These are phyloP conservation scores for Trichonephila clavata DNA, from an alignment of 1,140 invertebrate genomes.

Conservation along the genomic window DNA sequence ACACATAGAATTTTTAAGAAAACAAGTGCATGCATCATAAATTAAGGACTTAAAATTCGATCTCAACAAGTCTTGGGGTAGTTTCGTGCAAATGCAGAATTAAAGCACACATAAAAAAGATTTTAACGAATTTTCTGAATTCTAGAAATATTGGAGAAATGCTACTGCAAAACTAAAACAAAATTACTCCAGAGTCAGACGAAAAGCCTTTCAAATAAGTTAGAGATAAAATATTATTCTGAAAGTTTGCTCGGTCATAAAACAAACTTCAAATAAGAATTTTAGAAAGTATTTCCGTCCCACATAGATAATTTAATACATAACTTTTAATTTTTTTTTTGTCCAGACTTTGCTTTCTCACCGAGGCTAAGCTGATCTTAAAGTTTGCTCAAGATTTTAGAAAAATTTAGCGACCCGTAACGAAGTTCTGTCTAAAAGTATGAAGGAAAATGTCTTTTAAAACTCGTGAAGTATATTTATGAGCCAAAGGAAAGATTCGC, in stretches of 20 bases:
- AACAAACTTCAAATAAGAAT: constrained; percentile 49
- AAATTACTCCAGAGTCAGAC: neutral
- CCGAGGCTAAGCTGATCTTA: constrained; percentile 1
- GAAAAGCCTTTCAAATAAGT: neutral
- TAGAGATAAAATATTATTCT: constrained; percentile 23
- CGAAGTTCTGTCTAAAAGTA: constrained; percentile 26
- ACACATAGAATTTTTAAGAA: neutral
- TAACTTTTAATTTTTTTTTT: constrained; percentile 20
- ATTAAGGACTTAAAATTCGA: constrained; percentile 5
- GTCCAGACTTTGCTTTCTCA: neutral
- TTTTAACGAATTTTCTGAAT: neutral
- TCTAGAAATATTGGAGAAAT: neutral
- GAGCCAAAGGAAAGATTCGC: neutral
- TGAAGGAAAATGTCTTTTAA: constrained; percentile 1
- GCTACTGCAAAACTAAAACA: neutral
- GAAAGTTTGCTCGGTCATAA: constrained; percentile 30
- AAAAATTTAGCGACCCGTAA: constrained; percentile 4
- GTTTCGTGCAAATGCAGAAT: neutral
- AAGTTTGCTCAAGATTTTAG: neutral
- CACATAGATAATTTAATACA: constrained; percentile 38
- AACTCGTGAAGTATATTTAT: constrained; percentile 37
- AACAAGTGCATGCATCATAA: neutral
- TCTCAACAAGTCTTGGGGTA: neutral
- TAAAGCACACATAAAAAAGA: neutral
- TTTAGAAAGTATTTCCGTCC: constrained; percentile 23